phyloP scores from a whole-genome alignment of 2,888 invertebrate species.

The Liopterus haemorrhoidalis region DNA sequence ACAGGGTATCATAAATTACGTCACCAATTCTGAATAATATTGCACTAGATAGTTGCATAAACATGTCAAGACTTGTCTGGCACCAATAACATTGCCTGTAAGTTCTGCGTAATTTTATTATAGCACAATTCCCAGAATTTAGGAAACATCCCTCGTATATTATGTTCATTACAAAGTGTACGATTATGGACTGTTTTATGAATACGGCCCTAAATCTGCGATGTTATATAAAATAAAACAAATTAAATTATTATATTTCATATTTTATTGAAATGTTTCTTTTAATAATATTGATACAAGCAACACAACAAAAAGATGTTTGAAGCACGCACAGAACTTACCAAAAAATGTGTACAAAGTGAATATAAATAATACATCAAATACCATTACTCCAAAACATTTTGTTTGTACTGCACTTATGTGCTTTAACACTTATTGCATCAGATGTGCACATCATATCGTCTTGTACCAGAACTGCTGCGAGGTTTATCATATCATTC shows the following conservation, averaged over 20 bases:
- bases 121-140: too few relatives aligned
- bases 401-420: conserved; percentile 19
- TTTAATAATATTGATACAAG: conserved; percentile 42
- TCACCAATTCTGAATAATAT: too few relatives aligned
- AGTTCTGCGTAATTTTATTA: too few relatives aligned
- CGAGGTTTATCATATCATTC: conserved; percentile 23
- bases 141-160: too few relatives aligned
- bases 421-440: conserved; percentile 1
- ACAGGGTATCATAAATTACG: too few relatives aligned
- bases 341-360: conserved; percentile 21
- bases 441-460: conserved; percentile 11
- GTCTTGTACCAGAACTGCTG: conserved; percentile 16
- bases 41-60: too few relatives aligned
- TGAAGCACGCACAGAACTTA: conserved; percentile 40
- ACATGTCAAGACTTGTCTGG: too few relatives aligned
- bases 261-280: conserved; percentile 44
- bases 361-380: conserved; percentile 28
- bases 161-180: too few relatives aligned
- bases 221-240: background rate
- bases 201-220: too few relatives aligned
- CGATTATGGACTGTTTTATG: too few relatives aligned
- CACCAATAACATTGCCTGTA: too few relatives aligned
- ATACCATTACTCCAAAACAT: conserved; percentile 19
- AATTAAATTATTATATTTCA: conserved; percentile 5
- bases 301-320: conserved; percentile 45